Conservation (phyloP, 2,797 vertebrate genomes). For the Trichosurus vulpecula region DNA sequence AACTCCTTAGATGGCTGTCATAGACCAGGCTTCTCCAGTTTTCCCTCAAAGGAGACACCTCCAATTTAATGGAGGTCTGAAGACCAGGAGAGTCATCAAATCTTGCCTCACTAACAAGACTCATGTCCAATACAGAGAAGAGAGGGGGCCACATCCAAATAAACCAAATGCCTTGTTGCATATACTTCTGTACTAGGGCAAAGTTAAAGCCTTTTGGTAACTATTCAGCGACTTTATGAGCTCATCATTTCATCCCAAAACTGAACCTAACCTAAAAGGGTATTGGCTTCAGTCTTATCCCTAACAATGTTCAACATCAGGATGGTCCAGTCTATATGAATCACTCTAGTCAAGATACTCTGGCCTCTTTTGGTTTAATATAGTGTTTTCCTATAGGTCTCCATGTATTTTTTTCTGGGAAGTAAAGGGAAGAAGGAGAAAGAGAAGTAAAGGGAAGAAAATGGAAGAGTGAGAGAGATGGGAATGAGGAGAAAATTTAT, state of each 20-base stretch:
- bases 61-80: not conserved
- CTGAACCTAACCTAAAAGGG: not conserved
- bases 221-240: not conserved
- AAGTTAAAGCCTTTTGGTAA: not conserved
- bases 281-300: not conserved
- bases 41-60: not conserved
- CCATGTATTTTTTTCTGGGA: not conserved
- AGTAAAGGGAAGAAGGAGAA: not conserved
- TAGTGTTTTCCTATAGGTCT: not conserved
- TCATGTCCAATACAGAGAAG: not conserved
- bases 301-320: not conserved
- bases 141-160: not conserved
- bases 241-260: not conserved
- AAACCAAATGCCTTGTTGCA: not conserved
- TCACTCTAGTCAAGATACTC: not conserved
- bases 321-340: not conserved
- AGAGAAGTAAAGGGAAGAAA: not conserved
- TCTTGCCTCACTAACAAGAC: not conserved
- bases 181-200: not conserved
- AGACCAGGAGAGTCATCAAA: not conserved
- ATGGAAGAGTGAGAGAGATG: not conserved
- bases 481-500: not conserved
- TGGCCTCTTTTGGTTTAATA: not conserved
- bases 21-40: not conserved
- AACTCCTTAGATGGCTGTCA: not conserved